Evolutionary conservation across 2,797 vertebrate genomes (phyloP), one percentile per base, ranked within the genome.

Genomic region (Tragelaphus eurycerus): DNA sequence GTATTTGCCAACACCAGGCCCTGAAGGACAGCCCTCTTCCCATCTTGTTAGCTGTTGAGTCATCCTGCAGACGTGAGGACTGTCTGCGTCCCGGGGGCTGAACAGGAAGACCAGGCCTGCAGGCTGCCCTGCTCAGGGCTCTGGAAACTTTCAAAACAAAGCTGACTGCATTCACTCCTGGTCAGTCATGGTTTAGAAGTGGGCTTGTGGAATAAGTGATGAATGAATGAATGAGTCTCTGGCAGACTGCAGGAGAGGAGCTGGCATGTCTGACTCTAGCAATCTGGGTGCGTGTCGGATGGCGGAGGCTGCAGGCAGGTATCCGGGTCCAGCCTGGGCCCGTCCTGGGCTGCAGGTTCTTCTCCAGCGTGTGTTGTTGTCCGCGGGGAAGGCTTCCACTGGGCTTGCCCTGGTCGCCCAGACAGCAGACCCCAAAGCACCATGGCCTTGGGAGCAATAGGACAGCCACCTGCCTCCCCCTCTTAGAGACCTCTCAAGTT

Each of bases 31-130:
- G 6, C 38, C 31, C 4, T 9, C 2, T 1, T 71, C 27, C 34
- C 6, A 0, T 23, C 48, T 38, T 15, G 6, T 25, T 2, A 7
- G 14, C 0, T 43, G 11, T 21, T 9, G 7, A 89, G 5, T 52
- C 2, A 2, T 79, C 64, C 12, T 78, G 17, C 38, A 25, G 76
- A 57, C 1, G 0, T 8, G n/a, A 43, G 29, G 16, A 8, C 29
- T 1, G 50, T 4, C 23, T 13, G 50, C 0, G 13, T 15, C 48
- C 15, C 3, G 6, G 13, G 54, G 25, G 31, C 34, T 12, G 67
- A 27, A 19, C 50, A 34, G 1, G 27, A 74, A 46, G 85, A n/a
- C 55, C 85, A 34, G 31, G 34, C 67, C 6, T n/a, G 52, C 12
- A 29, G 46, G 79, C 19, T 9, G 3, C 55, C 55, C n/a, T n/a